Base-by-base conservation (phyloP, 2,888 invertebrate species). In the Heterodera filipjevi region DNA sequence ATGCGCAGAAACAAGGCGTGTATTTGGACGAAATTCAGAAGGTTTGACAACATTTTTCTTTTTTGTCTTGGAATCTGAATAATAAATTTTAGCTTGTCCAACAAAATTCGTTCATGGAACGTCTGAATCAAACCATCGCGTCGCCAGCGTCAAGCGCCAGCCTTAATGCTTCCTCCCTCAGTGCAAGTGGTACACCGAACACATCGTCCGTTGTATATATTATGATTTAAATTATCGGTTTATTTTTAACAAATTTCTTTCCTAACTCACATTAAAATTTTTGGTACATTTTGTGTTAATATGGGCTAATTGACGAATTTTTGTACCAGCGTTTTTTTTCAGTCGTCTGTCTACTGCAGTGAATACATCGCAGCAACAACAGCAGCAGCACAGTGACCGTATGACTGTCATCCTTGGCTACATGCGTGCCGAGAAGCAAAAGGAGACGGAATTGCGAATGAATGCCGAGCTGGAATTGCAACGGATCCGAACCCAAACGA, bases 361-460 rank as follows among this genome's bases (percentile, higher is more conserved):
- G 3, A 75, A 64, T n/a, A 64, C 33, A 14, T 39, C 49, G n/a
- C 64, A 53, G n/a, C 59, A 30, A 44, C 75, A 75, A 66, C 75
- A 75, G 33, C 75, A 72, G 33, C 72, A 72, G 33, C 72, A 75
- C n/a, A 75, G 66, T 16, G 75, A 75, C 16, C 75, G 75, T 10
- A 30, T 75, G 22, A 59, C 30, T 33, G 64, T 59, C 32, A 75
- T 75, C 33, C 64, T 75, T 35, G 75, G 75, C 30, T 79, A 79
- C 59, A 79, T 79, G 79, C 72, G 79, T 22, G 32, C 77, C 19
- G 79, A 79, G 46, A 79, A 79, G 39, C 77, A 78, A 44, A 79
- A 79, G 71, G 81, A 81, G 59, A 82, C 74, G n/a, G 81, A 81
- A 71, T 39, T 81, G 53, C 78, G 81, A 3, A 81, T 81, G 81